Conservation (phyloP, 1,140 invertebrate genomes). For the Calliopsis andreniformis region DNA sequence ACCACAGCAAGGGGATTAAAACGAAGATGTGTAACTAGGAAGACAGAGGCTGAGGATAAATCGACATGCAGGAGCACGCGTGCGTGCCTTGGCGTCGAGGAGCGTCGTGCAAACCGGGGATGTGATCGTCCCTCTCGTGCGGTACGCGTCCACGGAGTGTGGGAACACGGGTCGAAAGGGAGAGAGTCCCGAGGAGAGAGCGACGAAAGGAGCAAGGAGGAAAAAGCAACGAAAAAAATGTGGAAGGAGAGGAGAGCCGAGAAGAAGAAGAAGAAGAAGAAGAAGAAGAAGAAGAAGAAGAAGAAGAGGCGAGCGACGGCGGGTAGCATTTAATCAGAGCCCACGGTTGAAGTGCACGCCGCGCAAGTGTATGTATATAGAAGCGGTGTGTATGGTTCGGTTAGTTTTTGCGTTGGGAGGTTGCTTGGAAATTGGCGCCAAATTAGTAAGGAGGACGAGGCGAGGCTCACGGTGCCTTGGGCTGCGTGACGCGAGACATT, state of each 20-base stretch:
- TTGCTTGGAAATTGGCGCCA: slow-evolving; percentile 82
- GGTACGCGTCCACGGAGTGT: slow-evolving; percentile 59
- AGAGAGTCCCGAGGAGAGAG: slow-evolving; percentile 27
- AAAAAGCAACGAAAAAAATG: slow-evolving; percentile 29
- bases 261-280: slow-evolving; percentile 29
- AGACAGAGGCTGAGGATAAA: not conserved
- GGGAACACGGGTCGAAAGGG: slow-evolving; percentile 57
- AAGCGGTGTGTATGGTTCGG: slow-evolving; percentile 81
- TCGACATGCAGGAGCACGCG: slow-evolving; percentile 43
- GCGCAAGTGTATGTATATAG: slow-evolving; percentile 58
- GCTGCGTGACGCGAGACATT: slow-evolving; percentile 82
- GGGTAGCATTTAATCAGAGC: slow-evolving; percentile 82
- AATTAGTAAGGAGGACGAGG: slow-evolving; percentile 82
- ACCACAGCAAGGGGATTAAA: too few species aligned
- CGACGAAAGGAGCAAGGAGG: slow-evolving; percentile 30
- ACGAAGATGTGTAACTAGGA: not conserved
- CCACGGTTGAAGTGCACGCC: slow-evolving; percentile 63
- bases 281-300: slow-evolving; percentile 22
- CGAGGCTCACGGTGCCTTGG: slow-evolving; percentile 76
- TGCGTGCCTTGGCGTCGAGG: slow-evolving; percentile 37
- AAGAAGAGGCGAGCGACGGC: slow-evolving; percentile 66
- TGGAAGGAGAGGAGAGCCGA: slow-evolving; percentile 58
- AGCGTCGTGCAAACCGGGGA: not conserved
- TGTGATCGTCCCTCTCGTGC: slow-evolving; percentile 40
- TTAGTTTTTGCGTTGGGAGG: slow-evolving; percentile 81